These are phyloP conservation scores for Scomber japonicus DNA, from an alignment of 2,113 vertebrate genomes.

Conservation along the genomic window DNA sequence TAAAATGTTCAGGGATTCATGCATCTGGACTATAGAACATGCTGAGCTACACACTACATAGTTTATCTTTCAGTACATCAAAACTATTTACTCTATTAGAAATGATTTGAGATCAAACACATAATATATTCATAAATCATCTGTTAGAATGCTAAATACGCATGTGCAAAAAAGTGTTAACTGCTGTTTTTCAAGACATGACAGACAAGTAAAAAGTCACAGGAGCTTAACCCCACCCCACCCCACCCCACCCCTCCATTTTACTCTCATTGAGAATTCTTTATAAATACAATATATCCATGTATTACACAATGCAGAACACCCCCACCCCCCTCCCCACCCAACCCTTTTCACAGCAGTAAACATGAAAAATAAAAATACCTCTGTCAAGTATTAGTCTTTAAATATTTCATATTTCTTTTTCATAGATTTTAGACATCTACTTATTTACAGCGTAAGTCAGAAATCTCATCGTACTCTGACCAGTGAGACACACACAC, in stretches of 20 bases:
- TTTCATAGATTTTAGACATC: conserved; percentile 67
- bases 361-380: conserved; percentile 82
- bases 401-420: conserved; percentile 59
- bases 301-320: conserved; percentile 73
- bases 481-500: conserved; percentile 62
- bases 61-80: conserved; percentile 83
- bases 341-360: conserved; percentile 71
- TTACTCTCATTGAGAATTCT: conserved; percentile 78
- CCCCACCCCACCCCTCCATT: conserved; percentile 6
- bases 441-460: conserved; percentile 78
- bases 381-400: conserved; percentile 75
- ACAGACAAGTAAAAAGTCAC: conserved; percentile 71
- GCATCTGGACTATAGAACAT: conserved; percentile 84
- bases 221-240: conserved; percentile 19
- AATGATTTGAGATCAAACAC: conserved; percentile 79
- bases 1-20: conserved; percentile 79
- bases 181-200: conserved; percentile 66
- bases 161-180: conserved; percentile 72
- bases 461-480: conserved; percentile 66
- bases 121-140: conserved; percentile 87
- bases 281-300: conserved; percentile 82
- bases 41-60: conserved; percentile 82
- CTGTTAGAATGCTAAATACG: conserved; percentile 77
- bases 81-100: conserved; percentile 84
- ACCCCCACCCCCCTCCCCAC: conserved; percentile 39